phyloP scores from a whole-genome alignment of 2,113 vertebrate species.

The Callipepla californica region DNA sequence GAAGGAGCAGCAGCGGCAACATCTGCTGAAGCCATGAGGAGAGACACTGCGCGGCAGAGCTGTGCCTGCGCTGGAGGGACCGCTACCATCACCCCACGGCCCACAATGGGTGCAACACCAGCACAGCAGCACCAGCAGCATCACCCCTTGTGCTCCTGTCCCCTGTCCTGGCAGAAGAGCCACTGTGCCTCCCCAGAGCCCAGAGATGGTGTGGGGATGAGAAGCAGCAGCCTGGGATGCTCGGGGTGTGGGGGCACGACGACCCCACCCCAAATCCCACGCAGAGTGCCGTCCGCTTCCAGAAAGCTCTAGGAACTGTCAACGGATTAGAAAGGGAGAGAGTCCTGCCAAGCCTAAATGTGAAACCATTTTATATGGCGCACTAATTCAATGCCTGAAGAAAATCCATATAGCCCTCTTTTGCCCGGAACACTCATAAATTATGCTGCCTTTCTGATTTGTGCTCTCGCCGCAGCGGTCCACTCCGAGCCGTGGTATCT shows the following conservation, averaged over 20 bases:
- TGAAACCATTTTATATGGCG: conserved; percentile 68
- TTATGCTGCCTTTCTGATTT: conserved; percentile 65
- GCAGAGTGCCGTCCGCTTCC: neutral
- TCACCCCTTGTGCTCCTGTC: neutral
- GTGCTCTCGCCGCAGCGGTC: conserved; percentile 40
- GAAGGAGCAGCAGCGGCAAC: conserved; percentile 41
- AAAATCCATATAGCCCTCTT: conserved; percentile 75
- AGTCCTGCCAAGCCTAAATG: conserved; percentile 69
- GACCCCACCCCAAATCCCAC: neutral
- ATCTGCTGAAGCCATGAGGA: conserved; percentile 67
- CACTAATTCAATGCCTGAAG: conserved; percentile 74
- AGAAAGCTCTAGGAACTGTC: conserved; percentile 47
- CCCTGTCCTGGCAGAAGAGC: accelerated
- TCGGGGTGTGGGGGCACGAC: neutral
- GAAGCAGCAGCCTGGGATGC: neutral
- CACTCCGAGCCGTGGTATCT: conserved; percentile 65
- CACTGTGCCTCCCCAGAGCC: accelerated
- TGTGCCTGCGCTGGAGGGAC: neutral
- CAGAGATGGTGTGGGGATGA: neutral
- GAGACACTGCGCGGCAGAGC: conserved; percentile 58
- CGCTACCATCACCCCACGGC: neutral
- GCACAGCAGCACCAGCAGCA: neutral
- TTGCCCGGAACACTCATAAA: conserved; percentile 78
- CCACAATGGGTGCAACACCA: neutral
- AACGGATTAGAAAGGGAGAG: conserved; percentile 10